Conservation (phyloP, 2,113 vertebrate genomes). For the Labeo rohita region DNA sequence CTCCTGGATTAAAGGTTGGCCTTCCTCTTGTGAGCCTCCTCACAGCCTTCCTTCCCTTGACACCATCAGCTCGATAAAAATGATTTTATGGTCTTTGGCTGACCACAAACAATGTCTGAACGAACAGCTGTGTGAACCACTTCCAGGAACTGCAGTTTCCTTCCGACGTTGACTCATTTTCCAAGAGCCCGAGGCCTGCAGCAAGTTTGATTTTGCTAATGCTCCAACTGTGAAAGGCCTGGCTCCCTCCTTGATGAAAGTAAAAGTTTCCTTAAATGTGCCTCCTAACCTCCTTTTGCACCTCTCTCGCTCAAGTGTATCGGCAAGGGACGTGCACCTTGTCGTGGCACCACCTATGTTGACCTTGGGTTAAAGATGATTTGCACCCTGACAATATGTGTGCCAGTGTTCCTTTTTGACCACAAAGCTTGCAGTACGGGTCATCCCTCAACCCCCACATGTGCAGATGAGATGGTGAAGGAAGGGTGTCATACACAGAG, state of each 20-base stretch:
- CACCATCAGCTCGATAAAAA: background rate
- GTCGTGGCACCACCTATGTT: background rate
- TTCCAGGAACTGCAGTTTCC: background rate
- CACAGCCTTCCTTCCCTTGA: too few relatives aligned
- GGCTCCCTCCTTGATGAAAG: background rate
- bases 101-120: background rate
- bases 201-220: background rate
- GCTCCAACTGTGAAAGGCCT: background rate
- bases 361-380: background rate
- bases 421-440: conserved; percentile 10
- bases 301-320: background rate
- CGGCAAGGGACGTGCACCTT: background rate
- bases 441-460: background rate
- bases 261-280: background rate
- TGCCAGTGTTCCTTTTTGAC: background rate
- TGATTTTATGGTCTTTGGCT: background rate
- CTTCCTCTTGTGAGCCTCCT: too few relatives aligned
- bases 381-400: conserved; percentile 23
- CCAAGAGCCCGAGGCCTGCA: background rate
- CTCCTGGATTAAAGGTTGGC: background rate
- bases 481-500: conserved; percentile 23
- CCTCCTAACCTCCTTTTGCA: background rate
- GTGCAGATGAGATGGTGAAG: background rate
- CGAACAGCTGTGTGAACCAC: background rate
- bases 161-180: background rate